Evolutionary conservation across 2,113 vertebrate genomes (phyloP), one percentile per base, ranked within the genome.

Genomic region (Peromyscus polionotus): DNA sequence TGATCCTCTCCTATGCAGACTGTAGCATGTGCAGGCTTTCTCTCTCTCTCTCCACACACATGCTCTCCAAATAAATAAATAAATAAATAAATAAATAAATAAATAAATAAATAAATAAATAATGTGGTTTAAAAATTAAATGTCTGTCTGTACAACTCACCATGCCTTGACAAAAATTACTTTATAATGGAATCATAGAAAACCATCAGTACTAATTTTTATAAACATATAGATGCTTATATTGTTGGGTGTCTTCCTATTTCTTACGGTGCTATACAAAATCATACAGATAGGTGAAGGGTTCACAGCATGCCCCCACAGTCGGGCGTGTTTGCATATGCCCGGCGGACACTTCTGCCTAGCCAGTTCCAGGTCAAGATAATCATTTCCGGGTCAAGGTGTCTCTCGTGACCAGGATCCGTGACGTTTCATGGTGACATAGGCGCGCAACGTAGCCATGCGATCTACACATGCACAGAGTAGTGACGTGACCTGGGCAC

Each of bases 191-290:
- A 93, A 68, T 75, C 36, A 86, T 72, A 95, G 54, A 28, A 33
- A 84, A 59, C 57, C 33, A 76, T 90, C 92, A 65, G n/a, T 91
- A 77, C 48, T 83, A 7, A 61, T 80, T 93, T 93, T 94, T 90
- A 73, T 72, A 83, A 94, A 81, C 70, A 8, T 94, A 45, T 54
- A 88, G 42, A 57, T 96, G 19, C 16, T 59, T 86, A 42, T 88
- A 73, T 70, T 68, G 45, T 81, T 73, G 57, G 28, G 45, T 54
- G 5, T 90, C 83, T 77, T 93, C 45, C 77, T 72, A 16, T 33
- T 89, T 61, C 65, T 75, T 72, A 42, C n/a, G 14, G 17, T 75
- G 14, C 31, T 93, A 14, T 61, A 77, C 11, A 54, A 91, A 68
- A 26, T 72, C 51, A 12, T 48, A 67, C 7, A 80, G 54, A 57